Base-by-base conservation (phyloP, 2,113 vertebrate genomes). In the Numenius arquata region DNA sequence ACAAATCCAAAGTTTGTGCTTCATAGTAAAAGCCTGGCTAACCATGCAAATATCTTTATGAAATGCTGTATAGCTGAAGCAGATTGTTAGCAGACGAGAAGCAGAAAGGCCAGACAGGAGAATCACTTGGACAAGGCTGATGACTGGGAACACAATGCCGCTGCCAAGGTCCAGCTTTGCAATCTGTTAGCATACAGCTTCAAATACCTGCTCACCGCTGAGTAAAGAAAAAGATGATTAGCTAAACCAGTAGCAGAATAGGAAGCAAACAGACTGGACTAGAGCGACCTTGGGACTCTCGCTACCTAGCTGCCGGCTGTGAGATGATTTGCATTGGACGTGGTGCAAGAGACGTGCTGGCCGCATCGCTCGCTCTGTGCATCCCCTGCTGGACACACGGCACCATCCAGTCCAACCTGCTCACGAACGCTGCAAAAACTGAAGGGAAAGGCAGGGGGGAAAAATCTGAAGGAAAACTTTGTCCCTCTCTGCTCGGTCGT, bases 381-480 rank as follows among this genome's bases (percentile, higher is more conserved):
- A 95, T 97, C 96, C 96, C 96, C 97, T 97, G 65, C 95, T 95
- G 97, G 95, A 56, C 86, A 8, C 32, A n/a, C 2, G 0, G 65
- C 32, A 89, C 81, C 92, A 61, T n/a, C 68, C 74, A 80, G 30
- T 52, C 91, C 96, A 93, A 27, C 74, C 61, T 63, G 65, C 85
- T 68, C 82, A 50, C 0, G 5, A n/a, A 41, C 9, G 5, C 45
- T 80, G 79, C 34, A 5, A 36, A 45, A 8, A 3, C 52, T 78
- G 82, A 94, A 81, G 32, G 80, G n/a, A 93, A 85, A 36, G 25
- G 14, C 10, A 3, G 1, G 7, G 15, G 13, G 14, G 36, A 12
- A n/a, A 32, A 43, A 81, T 34, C 27, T 21, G 29, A 82, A 90
- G 55, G 50, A 83, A 89, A 91, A 77, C 83, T 47, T 81, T 66